Base-by-base conservation (phyloP, 2,888 invertebrate species). In the Troglohyphantes excavatus region DNA sequence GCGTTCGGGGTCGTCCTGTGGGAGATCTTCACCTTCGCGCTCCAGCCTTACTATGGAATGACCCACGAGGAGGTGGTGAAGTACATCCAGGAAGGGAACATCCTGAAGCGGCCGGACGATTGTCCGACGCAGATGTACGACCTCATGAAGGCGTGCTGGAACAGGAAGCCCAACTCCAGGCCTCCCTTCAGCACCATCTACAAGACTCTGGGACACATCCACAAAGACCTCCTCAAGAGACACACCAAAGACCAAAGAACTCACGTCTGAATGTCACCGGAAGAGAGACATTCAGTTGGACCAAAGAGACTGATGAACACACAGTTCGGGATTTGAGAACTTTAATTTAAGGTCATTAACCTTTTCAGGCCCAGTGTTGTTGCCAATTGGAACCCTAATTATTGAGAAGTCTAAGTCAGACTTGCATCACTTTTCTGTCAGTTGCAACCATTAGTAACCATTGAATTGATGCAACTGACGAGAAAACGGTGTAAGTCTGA, bases 31-130 rank as follows among this genome's bases (percentile, higher is more conserved):
- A 97, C 98, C 70, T 98, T 97, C 94, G 98, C 98, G 27, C 94
- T 98, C 91, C 98, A 99, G 94, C 99, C 99, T 9, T 99, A 99
- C 93, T 98, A 97, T 93, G 98, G 98, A 5, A 97, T 98, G 96
- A 98, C 98, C 13, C 98, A 99, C 93, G 98, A 98, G 93, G 98
- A 99, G 94, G 98, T 99, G 43, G 97, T 92, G 17, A 96, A 97
- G 93, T 98, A 96, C 94, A 95, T 98, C 83, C 98, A 98, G 94
- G 98, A 98, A 92, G 98, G 98, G 13, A 97, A 98, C 93, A 96
- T 98, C 67, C 95, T 99, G 75, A 96, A 96, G 72, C 96, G 97
- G 93, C 98, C 98, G 0, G 98, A 98, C 91, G 97, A 97, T 93
- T 98, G 97, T 65, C 97, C 97, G 0, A 94, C 96, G 39, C 95